Evolutionary conservation across 2,888 invertebrate species (phyloP).

Genomic region (Caenorhabditis virilis): DNA sequence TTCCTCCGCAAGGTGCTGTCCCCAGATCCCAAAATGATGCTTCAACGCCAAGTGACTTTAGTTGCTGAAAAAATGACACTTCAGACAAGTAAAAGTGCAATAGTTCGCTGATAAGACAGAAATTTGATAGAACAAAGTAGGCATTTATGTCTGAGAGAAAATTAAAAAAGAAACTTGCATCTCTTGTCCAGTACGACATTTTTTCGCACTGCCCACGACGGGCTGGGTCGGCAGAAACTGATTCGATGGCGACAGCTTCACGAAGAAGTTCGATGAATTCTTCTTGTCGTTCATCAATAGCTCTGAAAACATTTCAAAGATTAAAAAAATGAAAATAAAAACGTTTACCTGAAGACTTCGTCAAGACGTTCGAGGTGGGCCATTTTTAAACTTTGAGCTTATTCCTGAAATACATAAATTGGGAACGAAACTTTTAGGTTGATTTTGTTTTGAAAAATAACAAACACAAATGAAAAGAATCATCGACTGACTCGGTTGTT

Average conservation of each 20-base stretch:
- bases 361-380: constrained; percentile 17
- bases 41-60: constrained; percentile 53
- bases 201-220: constrained; percentile 80
- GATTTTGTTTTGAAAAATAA: no score
- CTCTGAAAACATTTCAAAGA: constrained; percentile 71
- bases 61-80: constrained; percentile 31
- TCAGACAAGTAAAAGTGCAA: constrained; percentile 1
- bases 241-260: constrained; percentile 88
- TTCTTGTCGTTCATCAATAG: constrained; percentile 80
- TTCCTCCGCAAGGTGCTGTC: constrained; percentile 32
- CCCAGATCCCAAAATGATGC: constrained; percentile 58
- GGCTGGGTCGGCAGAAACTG: constrained; percentile 89
- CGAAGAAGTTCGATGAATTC: constrained; percentile 81
- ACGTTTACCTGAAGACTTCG: constrained; percentile 31
- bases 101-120: constrained; percentile 2
- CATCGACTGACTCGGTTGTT: no score
- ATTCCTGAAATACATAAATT: no score
- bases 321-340: not conserved
- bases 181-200: constrained; percentile 81
- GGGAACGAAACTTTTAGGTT: no score
- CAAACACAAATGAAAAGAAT: no score
- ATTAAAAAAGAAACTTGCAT: constrained; percentile 42
- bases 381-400: no score
- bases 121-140: not conserved
- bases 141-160: not conserved